Evolutionary conservation across 2,113 vertebrate genomes (phyloP).

Genomic region (Mirza zaza): DNA sequence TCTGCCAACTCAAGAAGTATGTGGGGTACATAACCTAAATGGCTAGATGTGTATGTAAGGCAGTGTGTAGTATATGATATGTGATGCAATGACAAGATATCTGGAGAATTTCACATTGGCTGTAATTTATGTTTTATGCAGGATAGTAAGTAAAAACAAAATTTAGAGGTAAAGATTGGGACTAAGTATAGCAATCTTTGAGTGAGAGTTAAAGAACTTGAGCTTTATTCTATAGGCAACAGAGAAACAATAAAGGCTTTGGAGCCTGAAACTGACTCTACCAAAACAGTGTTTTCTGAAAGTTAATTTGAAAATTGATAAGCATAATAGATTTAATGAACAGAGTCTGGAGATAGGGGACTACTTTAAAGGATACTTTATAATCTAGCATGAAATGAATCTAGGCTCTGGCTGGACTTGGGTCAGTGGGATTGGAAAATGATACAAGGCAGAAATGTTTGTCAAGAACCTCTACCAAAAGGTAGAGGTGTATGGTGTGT

Average conservation of each 20-base stretch:
- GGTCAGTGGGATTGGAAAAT: not conserved
- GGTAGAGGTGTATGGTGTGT: no score
- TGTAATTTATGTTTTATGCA: not conserved
- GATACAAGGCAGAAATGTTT: not conserved
- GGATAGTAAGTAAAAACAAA: not conserved
- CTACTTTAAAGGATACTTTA: not conserved
- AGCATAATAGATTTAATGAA: not conserved
- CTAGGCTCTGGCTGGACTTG: not conserved
- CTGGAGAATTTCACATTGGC: not conserved
- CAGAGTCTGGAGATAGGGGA: not conserved
- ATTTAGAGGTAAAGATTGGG: not conserved
- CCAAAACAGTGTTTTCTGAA: not conserved
- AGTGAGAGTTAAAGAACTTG: not conserved
- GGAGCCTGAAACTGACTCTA: not conserved
- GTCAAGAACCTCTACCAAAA: not conserved
- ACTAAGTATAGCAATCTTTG: not conserved
- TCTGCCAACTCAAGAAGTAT: not conserved
- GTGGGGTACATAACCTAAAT: not conserved
- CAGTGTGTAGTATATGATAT: not conserved
- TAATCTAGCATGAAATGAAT: not conserved
- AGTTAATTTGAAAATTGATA: not conserved
- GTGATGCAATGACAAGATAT: not conserved
- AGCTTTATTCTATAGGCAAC: not conserved
- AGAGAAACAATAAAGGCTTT: not conserved
- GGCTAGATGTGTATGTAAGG: not conserved